These are phyloP conservation scores for Melinopterus prodromus DNA, from an alignment of 2,888 invertebrate species.

Conservation along the genomic window DNA sequence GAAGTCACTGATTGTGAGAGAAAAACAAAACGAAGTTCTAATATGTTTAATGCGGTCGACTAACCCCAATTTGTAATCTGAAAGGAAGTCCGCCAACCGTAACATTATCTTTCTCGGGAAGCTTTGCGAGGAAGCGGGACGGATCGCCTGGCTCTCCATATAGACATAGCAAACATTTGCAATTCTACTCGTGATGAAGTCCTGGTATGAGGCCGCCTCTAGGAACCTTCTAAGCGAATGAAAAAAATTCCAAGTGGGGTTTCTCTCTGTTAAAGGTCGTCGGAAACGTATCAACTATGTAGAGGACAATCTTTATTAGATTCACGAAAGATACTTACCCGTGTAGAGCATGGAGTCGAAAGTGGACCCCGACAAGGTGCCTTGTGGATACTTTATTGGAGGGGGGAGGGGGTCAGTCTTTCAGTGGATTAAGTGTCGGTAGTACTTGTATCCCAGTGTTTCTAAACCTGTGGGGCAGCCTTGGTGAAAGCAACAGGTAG, in stretches of 20 bases:
- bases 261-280: background rate
- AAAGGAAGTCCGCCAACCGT: background rate
- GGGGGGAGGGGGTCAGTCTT: background rate
- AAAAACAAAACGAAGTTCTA: background rate
- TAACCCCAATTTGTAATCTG: background rate
- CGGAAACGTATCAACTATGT: slow-evolving; percentile 4
- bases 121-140: background rate
- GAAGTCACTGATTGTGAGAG: no score
- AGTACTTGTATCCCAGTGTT: background rate
- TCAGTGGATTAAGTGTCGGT: background rate
- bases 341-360: background rate
- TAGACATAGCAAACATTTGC: background rate
- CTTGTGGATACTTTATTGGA: background rate
- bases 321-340: background rate
- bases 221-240: background rate
- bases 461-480: background rate
- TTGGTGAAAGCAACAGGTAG: no score
- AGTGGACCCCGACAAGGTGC: background rate
- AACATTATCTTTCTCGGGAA: background rate
- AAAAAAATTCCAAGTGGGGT: background rate
- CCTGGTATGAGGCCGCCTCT: background rate
- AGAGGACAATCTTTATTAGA: background rate
- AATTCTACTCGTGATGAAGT: background rate
- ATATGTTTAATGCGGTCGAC: background rate
- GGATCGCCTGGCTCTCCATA: background rate